These are phyloP conservation scores for Carollia perspicillata DNA, from an alignment of 2,113 vertebrate species.

Conservation along the genomic window DNA sequence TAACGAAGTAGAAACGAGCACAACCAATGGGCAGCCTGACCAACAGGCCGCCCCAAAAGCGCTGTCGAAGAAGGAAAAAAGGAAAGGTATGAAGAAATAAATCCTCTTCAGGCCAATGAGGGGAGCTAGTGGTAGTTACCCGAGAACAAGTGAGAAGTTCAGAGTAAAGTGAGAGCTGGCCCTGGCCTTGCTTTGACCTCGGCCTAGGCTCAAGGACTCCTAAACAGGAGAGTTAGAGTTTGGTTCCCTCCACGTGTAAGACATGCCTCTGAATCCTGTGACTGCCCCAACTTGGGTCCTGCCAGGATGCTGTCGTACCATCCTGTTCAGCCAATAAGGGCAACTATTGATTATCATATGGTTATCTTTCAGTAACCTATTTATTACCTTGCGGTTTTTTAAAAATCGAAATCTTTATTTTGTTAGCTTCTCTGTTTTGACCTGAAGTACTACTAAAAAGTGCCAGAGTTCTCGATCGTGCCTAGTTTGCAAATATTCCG, in stretches of 20 bases:
- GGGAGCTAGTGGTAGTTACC: not conserved
- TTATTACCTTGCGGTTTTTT: not conserved
- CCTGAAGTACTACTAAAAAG: not conserved
- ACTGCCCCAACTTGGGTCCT: not conserved
- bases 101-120: not conserved
- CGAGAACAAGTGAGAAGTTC: not conserved
- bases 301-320: not conserved
- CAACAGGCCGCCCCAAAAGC: constrained; percentile 75
- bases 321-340: not conserved
- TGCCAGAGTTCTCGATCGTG: not conserved
- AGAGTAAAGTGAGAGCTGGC: not conserved
- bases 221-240: not conserved
- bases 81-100: constrained; percentile 87
- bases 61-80: constrained; percentile 89
- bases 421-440: not conserved
- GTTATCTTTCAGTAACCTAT: not conserved
- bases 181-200: not conserved
- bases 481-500: not conserved
- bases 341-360: not conserved
- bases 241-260: not conserved
- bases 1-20: constrained; percentile 83
- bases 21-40: constrained; percentile 78
- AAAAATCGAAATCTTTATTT: not conserved
- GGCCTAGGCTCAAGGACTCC: not conserved
- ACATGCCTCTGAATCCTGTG: not conserved